Evolutionary conservation across 2,888 invertebrate species (phyloP), one percentile per base, ranked within the genome.

Genomic region (Sinhomidia bicolor): DNA sequence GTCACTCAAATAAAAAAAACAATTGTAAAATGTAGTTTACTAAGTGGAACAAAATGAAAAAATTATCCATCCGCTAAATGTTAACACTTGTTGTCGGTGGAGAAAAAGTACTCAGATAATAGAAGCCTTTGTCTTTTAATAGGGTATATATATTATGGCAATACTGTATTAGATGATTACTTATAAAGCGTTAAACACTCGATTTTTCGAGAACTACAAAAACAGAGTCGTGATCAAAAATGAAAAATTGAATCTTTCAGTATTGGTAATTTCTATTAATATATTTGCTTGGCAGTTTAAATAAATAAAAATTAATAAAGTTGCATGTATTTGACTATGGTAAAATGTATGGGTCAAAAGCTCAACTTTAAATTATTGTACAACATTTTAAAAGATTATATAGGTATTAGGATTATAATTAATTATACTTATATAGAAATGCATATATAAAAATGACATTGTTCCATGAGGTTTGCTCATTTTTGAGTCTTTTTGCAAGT

Each of bases 191-290:
- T 29, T 41, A 36, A 68, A 36, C 60, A 51, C 51, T 51, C 47
- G 29, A n/a, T 51, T 76, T 47, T 47, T 36, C 65, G n/a, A 76
- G 32, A 76, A 23, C n/a, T 26, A 74, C 57, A 65, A 57, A 79
- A 79, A 41, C 6, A 36, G 17, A 17, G 51, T 68, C 60, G 82
- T 82, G 82, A 82, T 81, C 54, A 41, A 32, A 51, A 14, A 76
- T 36, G 81, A 80, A 60, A 76, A 88, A 74, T 82, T 74, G 78
- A 88, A 88, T 88, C 88, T 88, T 88, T 88, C 88, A 88, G 88
- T 88, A 88, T 82, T 88, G 47, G 60, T 81, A 65, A 65, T 54
- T 62, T 65, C 10, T 14, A 29, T 65, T 32, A 62, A 6, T 54
- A 54, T 68, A 36, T 36, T 36, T 71, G 41, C 68, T 41, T 71